Conservation (phyloP, 2,797 vertebrate species). For the Ciconia nigra region DNA sequence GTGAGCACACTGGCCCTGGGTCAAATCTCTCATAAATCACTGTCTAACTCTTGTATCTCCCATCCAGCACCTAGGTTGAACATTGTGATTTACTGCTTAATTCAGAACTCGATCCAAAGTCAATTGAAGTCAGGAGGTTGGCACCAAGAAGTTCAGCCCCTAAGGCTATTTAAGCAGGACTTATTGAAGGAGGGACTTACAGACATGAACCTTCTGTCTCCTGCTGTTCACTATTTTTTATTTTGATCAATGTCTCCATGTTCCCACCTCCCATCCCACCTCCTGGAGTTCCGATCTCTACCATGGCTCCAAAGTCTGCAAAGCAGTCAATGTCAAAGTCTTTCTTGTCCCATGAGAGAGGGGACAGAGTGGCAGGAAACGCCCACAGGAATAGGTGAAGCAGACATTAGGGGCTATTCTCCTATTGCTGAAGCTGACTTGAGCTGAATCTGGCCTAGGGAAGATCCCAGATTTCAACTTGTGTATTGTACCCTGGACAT, state of each 20-base stretch:
- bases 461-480: not conserved
- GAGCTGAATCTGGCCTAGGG: not conserved
- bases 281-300: not conserved
- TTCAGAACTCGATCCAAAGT: not conserved
- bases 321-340: not conserved
- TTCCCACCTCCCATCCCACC: not conserved
- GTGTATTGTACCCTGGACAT: not conserved
- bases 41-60: constrained; percentile 16
- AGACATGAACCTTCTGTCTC: not conserved
- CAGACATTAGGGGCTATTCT: not conserved
- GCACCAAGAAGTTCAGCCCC: not conserved
- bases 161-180: not conserved
- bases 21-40: constrained; percentile 53
- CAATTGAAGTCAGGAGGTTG: constrained; percentile 43
- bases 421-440: not conserved
- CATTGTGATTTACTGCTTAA: constrained; percentile 47
- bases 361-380: not conserved
- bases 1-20: not conserved
- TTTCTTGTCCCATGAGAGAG: not conserved
- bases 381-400: not conserved
- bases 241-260: not conserved
- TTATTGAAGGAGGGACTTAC: not conserved
- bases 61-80: not conserved
- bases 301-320: not conserved
- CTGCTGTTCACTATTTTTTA: not conserved